Evolutionary conservation across 2,113 vertebrate genomes (phyloP), one percentile per base, ranked within the genome.

Genomic region (Ornithorhynchus anatinus): DNA sequence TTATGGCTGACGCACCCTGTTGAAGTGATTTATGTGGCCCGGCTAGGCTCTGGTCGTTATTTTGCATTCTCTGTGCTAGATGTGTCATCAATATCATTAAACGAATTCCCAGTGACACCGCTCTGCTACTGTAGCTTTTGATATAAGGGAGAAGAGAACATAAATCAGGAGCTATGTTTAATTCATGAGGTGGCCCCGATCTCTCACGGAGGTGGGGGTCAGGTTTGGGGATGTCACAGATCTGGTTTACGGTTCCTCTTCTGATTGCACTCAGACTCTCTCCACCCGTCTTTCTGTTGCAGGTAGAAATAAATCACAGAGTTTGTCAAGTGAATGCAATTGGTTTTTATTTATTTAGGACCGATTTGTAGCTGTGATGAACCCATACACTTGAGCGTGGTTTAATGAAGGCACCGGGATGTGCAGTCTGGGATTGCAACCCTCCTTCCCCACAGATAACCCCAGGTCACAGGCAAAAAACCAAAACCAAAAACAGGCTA

Each of bases 81-180:
- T 80, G 71, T 87, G 79, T 89, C 90, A 93, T 89, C 89, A 90
- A 84, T 93, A 90, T 93, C 86, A 73, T 84, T 87, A 92, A 91
- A 92, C 84, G 87, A 90, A 93, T 93, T 88, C 88, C 50, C 71
- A 82, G 82, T 92, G 92, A 86, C 90, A 91, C 77, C 82, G 81
- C 87, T 91, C 84, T 88, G 88, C 85, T 92, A 90, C 86, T 84
- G 67, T 79, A 84, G 79, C 40, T 91, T 93, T 91, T 89, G 88
- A 87, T 93, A 88, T 87, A 82, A 90, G 80, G 67, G 79, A 85
- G 85, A 91, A 87, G 33, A 1, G 81, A 86, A 89, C 89, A 91
- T 93, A 94, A 93, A 94, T 94, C 87, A 92, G 83, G 66, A 84
- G 86, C 81, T 78, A 92, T 94, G 91, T 93, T 93, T 94, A 91